Conservation (phyloP, 2,113 vertebrate genomes). For the Motacilla alba region DNA sequence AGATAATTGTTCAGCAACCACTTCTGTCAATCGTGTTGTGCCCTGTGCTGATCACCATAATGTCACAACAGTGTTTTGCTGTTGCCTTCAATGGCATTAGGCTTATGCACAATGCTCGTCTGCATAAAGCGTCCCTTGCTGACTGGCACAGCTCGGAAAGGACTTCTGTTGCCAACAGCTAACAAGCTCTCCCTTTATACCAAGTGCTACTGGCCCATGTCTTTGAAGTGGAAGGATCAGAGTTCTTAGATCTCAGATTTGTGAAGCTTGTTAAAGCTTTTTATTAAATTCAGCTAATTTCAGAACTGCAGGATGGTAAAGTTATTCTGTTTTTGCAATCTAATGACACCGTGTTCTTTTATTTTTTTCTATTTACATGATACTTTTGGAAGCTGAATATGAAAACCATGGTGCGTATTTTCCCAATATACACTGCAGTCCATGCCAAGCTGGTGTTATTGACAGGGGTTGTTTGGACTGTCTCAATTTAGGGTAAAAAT, state of each 20-base stretch:
- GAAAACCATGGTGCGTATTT: background rate
- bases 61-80: background rate
- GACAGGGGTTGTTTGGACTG: background rate
- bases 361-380: background rate
- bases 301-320: background rate
- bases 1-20: background rate
- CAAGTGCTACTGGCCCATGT: background rate
- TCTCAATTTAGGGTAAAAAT: background rate
- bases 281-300: conserved; percentile 5
- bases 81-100: background rate
- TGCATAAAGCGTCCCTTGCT: background rate
- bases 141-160: background rate
- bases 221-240: conserved; percentile 19
- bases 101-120: background rate
- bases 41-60: background rate
- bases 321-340: background rate
- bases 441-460: background rate
- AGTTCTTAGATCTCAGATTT: background rate
- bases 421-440: background rate
- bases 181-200: background rate
- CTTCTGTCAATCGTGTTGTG: background rate
- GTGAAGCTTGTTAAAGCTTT: background rate
- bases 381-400: background rate
- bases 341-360: background rate
- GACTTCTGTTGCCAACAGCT: background rate